Evolutionary conservation across 2,797 vertebrate species (phyloP).

Genomic region (Parauchenoglanis punctatus): DNA sequence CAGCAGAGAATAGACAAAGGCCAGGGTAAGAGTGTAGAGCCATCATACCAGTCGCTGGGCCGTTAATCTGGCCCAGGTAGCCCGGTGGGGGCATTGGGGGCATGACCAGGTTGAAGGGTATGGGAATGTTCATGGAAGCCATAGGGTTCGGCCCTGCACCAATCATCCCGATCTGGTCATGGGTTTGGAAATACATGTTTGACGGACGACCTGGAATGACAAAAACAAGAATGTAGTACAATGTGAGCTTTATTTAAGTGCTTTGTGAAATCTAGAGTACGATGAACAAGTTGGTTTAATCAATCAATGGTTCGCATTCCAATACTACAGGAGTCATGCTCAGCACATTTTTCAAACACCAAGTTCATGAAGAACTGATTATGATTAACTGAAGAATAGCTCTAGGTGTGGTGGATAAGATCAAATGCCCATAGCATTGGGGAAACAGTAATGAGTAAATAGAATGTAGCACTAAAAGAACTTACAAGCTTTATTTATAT

Average conservation of each 20-base stretch:
- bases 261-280: background rate
- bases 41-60: constrained; percentile 86
- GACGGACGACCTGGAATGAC: constrained; percentile 83
- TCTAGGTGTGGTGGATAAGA: background rate
- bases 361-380: background rate
- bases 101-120: constrained; percentile 98
- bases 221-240: background rate
- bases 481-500: background rate
- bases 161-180: constrained; percentile 98
- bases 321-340: background rate
- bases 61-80: constrained; percentile 92
- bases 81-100: constrained; percentile 94
- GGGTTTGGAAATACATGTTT: constrained; percentile 99
- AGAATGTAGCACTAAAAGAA: background rate
- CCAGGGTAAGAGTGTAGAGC: background rate
- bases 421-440: background rate
- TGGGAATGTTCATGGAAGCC: constrained; percentile 95
- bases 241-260: background rate
- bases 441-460: background rate
- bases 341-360: background rate
- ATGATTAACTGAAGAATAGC: background rate
- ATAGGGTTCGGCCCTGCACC: constrained; percentile 90
- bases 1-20: background rate
- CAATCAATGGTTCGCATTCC: background rate
- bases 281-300: background rate